These are phyloP conservation scores for Spermophilus dauricus DNA, from an alignment of 2,113 vertebrate genomes.

Conservation along the genomic window DNA sequence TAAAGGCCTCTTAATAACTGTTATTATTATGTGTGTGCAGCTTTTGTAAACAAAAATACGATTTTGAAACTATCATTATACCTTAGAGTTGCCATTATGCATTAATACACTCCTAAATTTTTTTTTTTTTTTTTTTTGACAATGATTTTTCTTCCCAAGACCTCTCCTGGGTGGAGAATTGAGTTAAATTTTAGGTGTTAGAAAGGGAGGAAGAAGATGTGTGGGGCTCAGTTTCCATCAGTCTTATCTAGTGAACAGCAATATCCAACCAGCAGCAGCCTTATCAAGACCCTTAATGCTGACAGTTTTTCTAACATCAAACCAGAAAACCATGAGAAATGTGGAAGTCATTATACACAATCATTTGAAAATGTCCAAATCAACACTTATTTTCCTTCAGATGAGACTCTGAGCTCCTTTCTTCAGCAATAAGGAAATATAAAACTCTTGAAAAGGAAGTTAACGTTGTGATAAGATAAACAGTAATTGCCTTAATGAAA, in stretches of 20 bases:
- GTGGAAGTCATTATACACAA: background rate
- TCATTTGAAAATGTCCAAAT: conserved; percentile 20
- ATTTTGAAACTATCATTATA: background rate
- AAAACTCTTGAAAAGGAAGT: conserved; percentile 58
- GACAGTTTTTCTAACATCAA: background rate
- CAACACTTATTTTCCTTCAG: conserved; percentile 44
- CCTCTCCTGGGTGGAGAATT: conserved; percentile 2
- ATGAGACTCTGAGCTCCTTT: conserved; percentile 48
- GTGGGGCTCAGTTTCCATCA: background rate
- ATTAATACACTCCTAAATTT: background rate
- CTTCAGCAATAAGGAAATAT: conserved; percentile 1
- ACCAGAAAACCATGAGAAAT: background rate
- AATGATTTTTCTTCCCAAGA: conserved; percentile 5
- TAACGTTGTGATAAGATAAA: conserved; percentile 79
- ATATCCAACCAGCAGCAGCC: background rate
- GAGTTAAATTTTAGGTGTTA: conserved; percentile 49
- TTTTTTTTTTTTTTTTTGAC: background rate
- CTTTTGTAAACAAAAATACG: background rate
- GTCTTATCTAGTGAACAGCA: background rate
- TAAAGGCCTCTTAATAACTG: background rate
- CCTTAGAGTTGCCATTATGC: background rate
- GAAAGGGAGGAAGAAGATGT: background rate
- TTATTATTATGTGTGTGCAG: background rate
- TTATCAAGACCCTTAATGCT: background rate
- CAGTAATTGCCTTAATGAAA: conserved; percentile 72